Evolutionary conservation across 2,113 vertebrate genomes (phyloP).

Genomic region (Nannobrachium achirus): DNA sequence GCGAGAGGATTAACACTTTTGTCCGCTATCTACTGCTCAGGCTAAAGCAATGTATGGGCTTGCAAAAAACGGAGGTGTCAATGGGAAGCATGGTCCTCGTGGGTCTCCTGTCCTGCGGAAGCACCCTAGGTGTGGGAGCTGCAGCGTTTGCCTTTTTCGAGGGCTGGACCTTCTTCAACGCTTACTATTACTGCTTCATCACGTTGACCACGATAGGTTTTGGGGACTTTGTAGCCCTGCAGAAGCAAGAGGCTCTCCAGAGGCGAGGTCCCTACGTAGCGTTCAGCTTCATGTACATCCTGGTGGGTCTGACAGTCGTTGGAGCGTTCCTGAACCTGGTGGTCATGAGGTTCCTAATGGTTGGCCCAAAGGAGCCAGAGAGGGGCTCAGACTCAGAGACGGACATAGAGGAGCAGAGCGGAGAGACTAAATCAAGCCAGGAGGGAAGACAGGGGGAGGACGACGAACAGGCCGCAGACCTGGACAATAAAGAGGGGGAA

Average conservation of each 20-base stretch:
- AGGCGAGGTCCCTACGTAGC: conserved; percentile 84
- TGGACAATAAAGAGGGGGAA: conserved; percentile 33
- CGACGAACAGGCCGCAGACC: conserved; percentile 21
- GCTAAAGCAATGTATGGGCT: conserved; percentile 84
- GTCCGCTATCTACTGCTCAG: conserved; percentile 83
- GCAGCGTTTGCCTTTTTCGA: conserved; percentile 89
- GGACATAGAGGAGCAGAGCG: conserved; percentile 30
- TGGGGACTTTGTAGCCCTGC: conserved; percentile 91
- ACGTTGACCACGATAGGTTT: conserved; percentile 92
- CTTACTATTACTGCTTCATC: conserved; percentile 93
- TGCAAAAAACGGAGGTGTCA: conserved; percentile 83
- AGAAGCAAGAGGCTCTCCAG: conserved; percentile 86
- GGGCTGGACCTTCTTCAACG: conserved; percentile 90
- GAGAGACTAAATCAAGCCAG: conserved; percentile 40
- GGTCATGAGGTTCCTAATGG: conserved; percentile 88
- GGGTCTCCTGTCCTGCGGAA: conserved; percentile 86
- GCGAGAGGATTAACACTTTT: conserved; percentile 88
- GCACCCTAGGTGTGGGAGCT: conserved; percentile 85
- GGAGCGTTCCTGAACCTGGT: conserved; percentile 92
- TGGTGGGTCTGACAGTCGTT: conserved; percentile 87
- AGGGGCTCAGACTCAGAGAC: neutral
- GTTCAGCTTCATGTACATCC: conserved; percentile 92
- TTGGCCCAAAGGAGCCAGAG: conserved; percentile 74
- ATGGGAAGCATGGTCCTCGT: conserved; percentile 90
- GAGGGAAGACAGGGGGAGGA: conserved; percentile 47